Base-by-base conservation (phyloP, 92 coral and sea anemone species). In the Paragorgia papillata region DNA sequence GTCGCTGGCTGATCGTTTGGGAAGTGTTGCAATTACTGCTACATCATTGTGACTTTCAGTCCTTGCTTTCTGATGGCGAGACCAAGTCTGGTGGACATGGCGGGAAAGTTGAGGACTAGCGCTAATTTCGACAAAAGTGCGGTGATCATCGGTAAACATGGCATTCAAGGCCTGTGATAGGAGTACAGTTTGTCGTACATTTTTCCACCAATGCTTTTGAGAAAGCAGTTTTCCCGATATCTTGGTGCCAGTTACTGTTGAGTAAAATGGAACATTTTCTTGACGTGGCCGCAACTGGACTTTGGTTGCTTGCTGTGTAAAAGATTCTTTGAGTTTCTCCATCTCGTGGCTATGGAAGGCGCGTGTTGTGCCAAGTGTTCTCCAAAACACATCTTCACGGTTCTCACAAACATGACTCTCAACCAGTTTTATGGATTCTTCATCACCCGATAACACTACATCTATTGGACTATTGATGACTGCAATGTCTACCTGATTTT, bases 261-360 rank as follows among this genome's bases (percentile, higher is more conserved):
- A 88, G 54, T 80, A 88, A 51, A 88, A 33, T 9, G 85, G 78
- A 26, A 79, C 37, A 27, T 60, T 53, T 0, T 68, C 46, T 9
- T 40, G 50, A 37, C 43, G 46, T 10, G 89, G 86, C 2, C 57
- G 58, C 17, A 80, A 24, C n/a, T 69, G 21, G 31, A 79, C 15
- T 37, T 53, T 44, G 22, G 31, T 68, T 32, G 77, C 68, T 22
- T 53, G 50, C 21, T 48, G 39, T n/a, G n/a, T 18, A 33, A 63
- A 88, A 26, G 82, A 18, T 19, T 22, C 29, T 46, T 75, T 62
- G 32, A 87, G 83, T 34, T 58, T 32, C 14, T 82, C 88, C 88
- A 87, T 79, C 48, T 84, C 79, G 24, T 15, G 51, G 85, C 88
- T 87, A 48, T 87, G 91, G 60, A 83, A 87, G 18, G 91, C 91